phyloP scores from a whole-genome alignment of 1,140 invertebrate genomes.

The Cotesia vestalis region DNA sequence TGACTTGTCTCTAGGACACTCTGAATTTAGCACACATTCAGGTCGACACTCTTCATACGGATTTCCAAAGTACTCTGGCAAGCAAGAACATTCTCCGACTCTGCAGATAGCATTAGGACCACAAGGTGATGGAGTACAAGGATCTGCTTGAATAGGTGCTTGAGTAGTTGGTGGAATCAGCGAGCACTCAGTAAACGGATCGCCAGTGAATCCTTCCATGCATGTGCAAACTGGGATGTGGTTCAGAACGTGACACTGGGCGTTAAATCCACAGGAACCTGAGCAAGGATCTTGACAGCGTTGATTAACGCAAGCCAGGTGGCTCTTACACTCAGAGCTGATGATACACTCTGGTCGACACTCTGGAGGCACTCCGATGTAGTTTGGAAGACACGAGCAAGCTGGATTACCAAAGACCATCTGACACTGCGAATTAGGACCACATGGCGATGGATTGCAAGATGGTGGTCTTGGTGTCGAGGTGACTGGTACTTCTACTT shows the following conservation, averaged over 20 bases:
- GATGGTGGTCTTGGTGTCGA: constrained; percentile 73
- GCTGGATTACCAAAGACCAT: constrained; percentile 75
- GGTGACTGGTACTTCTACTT: constrained; percentile 51
- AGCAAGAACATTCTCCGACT: constrained; percentile 75
- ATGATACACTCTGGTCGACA: constrained; percentile 80
- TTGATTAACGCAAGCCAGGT: constrained; percentile 76
- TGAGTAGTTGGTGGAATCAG: constrained; percentile 61
- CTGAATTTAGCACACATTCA: constrained; percentile 82
- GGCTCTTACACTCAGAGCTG: constrained; percentile 77
- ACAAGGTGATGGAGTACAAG: constrained; percentile 82
- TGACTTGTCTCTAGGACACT: constrained; percentile 82
- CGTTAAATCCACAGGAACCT: constrained; percentile 78
- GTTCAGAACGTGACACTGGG: constrained; percentile 77
- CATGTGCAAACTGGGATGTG: constrained; percentile 80
- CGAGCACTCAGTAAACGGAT: constrained; percentile 79
- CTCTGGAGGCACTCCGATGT: constrained; percentile 77
- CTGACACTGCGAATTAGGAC: constrained; percentile 82
- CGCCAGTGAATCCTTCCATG: constrained; percentile 75
- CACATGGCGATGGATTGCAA: constrained; percentile 82
- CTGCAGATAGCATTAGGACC: constrained; percentile 79
- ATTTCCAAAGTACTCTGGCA: constrained; percentile 79
- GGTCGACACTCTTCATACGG: constrained; percentile 83
- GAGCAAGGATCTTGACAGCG: constrained; percentile 80
- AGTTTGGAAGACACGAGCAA: constrained; percentile 80
- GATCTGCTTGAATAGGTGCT: constrained; percentile 66